Percentiles rank a stretch among this genome's conserved stretches.
Evolutionary conservation across 2,888 invertebrate species (phyloP).

Genomic region (Autographa pulchrina): DNA sequence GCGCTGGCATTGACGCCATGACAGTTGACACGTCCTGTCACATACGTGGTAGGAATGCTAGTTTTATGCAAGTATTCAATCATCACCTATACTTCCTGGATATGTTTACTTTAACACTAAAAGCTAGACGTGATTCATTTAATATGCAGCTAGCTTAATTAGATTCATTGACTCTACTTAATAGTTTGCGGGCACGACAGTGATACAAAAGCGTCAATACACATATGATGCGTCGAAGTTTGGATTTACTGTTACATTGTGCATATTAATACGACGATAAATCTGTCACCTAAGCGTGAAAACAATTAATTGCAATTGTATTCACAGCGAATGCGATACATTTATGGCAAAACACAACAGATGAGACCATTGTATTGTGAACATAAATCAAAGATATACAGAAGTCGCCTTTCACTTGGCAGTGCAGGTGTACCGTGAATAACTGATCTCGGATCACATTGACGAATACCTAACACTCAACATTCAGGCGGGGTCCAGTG

Average conservation of each 20-base stretch:
- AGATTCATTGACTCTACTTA: constrained; percentile 9
- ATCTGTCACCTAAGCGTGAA: constrained; percentile 32
- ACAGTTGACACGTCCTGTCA: constrained; percentile 79
- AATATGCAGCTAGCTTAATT: constrained; percentile 29
- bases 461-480: constrained; percentile 39
- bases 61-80: constrained; percentile 54
- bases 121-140: constrained; percentile 25
- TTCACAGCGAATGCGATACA: constrained; percentile 34
- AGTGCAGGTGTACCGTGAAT: constrained; percentile 11
- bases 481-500: constrained; percentile 58
- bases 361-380: constrained; percentile 23
- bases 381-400: constrained; percentile 45
- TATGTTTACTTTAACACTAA: constrained; percentile 53
- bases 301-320: constrained; percentile 43
- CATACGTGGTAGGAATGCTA: constrained; percentile 77
- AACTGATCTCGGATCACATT: constrained; percentile 17
- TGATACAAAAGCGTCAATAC: not conserved
- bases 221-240: not conserved
- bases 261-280: constrained; percentile 21
- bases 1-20: constrained; percentile 71
- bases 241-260: not conserved
- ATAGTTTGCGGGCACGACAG: constrained; percentile 12
- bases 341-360: constrained; percentile 32
- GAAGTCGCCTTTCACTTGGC: constrained; percentile 44
- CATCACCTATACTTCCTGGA: constrained; percentile 65